Percentiles rank a stretch among this genome's conserved stretches.
Evolutionary conservation across 1,140 invertebrate species (phyloP).

Genomic region (Zelostemma sp.): DNA sequence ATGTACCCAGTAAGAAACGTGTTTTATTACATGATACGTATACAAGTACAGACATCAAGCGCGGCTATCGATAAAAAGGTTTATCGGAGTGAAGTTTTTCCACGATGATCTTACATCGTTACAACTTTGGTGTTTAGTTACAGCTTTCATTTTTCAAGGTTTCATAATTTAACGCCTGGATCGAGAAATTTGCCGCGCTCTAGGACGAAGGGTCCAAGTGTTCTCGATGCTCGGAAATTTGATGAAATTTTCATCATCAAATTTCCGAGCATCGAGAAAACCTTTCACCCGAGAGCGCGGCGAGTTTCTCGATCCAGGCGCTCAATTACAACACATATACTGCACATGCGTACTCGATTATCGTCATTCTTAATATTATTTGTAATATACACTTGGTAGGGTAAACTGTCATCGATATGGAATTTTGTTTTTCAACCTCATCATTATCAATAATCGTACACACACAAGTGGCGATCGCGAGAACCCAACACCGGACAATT

Average conservation of each 20-base stretch:
- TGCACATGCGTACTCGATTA: conserved; percentile 51
- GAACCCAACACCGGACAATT: conserved; percentile 14
- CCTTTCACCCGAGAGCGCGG: too few species aligned
- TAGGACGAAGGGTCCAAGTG: too few species aligned
- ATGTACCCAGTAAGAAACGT: conserved; percentile 4
- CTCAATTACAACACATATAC: too few species aligned
- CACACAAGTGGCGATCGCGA: conserved; percentile 15
- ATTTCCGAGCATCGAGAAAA: too few species aligned
- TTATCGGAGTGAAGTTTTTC: conserved; percentile 20
- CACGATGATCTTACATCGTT: conserved; percentile 50
- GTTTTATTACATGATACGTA: conserved; percentile 14
- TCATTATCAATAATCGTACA: conserved; percentile 25
- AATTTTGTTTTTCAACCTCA: conserved; percentile 29
- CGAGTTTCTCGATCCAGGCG: too few species aligned
- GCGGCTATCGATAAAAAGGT: conserved; percentile 32
- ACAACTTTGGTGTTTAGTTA: conserved; percentile 70
- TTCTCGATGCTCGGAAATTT: too few species aligned
- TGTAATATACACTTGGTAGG: conserved; percentile 16
- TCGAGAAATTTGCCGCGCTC: too few species aligned
- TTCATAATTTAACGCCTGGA: too few species aligned
- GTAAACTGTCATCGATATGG: conserved; percentile 43
- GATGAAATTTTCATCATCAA: too few species aligned
- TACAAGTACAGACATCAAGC: conserved; percentile 22
- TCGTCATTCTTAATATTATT: conserved; percentile 40
- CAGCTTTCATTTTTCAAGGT: conserved; percentile 61